phyloP scores from a whole-genome alignment of 2,888 invertebrate genomes.

The Pinctada fucata region DNA sequence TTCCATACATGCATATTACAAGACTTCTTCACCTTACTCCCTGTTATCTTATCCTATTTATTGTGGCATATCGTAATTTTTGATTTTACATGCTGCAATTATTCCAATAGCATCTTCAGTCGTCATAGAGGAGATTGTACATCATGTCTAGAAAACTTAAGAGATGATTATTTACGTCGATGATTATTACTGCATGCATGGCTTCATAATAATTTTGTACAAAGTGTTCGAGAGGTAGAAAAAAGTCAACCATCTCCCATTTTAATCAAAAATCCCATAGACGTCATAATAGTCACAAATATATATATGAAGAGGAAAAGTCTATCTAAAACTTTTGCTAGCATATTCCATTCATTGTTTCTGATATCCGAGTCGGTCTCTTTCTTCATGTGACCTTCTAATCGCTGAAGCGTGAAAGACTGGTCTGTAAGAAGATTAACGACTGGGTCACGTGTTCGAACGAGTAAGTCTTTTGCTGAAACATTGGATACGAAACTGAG shows the following conservation, averaged over 20 bases:
- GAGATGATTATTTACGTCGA: too few species aligned
- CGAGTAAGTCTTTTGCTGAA: slow-evolving; percentile 32
- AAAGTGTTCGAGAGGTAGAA: too few species aligned
- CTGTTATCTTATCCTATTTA: too few species aligned
- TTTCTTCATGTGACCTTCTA: slow-evolving; percentile 34
- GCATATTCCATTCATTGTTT: slow-evolving; percentile 35
- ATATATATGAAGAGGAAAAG: slow-evolving; percentile 33
- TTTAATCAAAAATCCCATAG: slow-evolving; percentile 31
- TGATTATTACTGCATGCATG: too few species aligned
- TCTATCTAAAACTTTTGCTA: slow-evolving; percentile 34
- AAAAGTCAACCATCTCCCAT: slow-evolving; percentile 7
- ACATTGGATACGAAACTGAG: slow-evolving; percentile 19
- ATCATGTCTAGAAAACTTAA: too few species aligned
- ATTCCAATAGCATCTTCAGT: too few species aligned
- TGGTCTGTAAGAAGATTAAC: slow-evolving; percentile 27
- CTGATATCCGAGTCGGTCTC: slow-evolving; percentile 1
- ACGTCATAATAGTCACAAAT: slow-evolving; percentile 26
- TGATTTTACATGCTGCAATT: too few species aligned
- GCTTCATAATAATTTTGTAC: too few species aligned
- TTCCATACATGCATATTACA: too few species aligned
- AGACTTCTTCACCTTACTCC: too few species aligned
- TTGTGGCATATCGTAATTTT: too few species aligned
- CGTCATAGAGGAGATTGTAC: too few species aligned
- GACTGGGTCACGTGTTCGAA: slow-evolving; percentile 31
- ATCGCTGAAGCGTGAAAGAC: slow-evolving; percentile 18